These are phyloP conservation scores for Megalopta genalis DNA, from an alignment of 1,140 invertebrate genomes.

Conservation along the genomic window DNA sequence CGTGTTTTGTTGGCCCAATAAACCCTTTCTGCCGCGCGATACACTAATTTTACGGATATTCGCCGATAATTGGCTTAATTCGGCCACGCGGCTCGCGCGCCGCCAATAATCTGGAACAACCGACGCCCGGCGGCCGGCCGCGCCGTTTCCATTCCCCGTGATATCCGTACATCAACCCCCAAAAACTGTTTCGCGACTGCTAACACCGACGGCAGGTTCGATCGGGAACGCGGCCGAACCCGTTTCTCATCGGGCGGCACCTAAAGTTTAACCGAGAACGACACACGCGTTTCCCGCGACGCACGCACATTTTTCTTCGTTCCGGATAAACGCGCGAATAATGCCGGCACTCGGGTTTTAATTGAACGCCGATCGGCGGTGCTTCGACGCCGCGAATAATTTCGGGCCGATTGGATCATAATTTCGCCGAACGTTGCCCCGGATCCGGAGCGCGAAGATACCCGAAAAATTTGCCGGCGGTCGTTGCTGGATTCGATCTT, in stretches of 20 bases:
- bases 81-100: conserved; percentile 24
- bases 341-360: background rate
- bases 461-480: no score
- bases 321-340: background rate
- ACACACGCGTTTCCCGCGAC: background rate
- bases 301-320: background rate
- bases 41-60: conserved; percentile 60
- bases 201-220: conserved; percentile 19
- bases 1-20: conserved; percentile 41
- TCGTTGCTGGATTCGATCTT: no score
- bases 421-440: no score
- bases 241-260: background rate
- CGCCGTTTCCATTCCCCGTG: background rate
- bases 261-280: background rate
- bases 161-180: conserved; percentile 30
- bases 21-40: conserved; percentile 36
- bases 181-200: background rate
- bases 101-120: conserved; percentile 48
- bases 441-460: no score
- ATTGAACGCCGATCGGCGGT: no score
- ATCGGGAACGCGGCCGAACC: background rate
- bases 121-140: no score
- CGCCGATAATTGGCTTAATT: conserved; percentile 57
- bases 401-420: no score
- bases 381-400: no score